Base-by-base conservation (phyloP, 2,113 vertebrate species). In the Oreochromis tanganicae region DNA sequence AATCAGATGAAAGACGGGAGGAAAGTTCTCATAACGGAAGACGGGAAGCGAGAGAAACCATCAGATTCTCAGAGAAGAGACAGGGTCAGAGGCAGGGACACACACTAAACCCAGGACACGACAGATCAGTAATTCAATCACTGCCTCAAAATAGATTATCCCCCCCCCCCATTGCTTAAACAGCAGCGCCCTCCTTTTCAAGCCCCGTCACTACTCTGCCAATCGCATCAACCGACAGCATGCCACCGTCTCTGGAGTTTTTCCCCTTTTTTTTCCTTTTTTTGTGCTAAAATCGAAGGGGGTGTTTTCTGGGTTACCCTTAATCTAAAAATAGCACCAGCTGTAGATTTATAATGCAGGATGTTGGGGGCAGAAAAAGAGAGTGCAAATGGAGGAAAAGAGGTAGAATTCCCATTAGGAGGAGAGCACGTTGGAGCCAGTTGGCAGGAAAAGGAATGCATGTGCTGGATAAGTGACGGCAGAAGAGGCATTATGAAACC, bases 261-360 rank as follows among this genome's bases (percentile, higher is more conserved):
- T 85, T 1, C 66, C 9, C 59, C 0, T 34, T 63, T 61, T 57
- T n/a, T n/a, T 38, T 57, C 68, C 27, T 14, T 19, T 46, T 83
- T 56, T 80, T 61, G 73, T 46, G 59, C 73, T 84, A 79, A 93
- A 92, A 92, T 88, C 32, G 55, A 92, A 88, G 61, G 52, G 86
- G 92, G 93, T 93, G 87, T 92, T 93, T 95, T 95, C 93, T 95
- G 94, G 95, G 95, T 94, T 94, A 95, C 93, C 95, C 95, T 89
- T 59, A 11, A 41, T 91, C 95, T 96, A 96, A 94, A 95, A 96
- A 96, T 96, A 96, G 93, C 87, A 46, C 48, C 73, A 59, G 91
- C 89, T 91, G 92, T 93, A 86, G 91, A 93, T 96, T 92, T 88
- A 93, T 95, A 94, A 95, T 94, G 93, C 93, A 95, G 83, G 90